These are phyloP conservation scores for Alexandromys fortis DNA, from an alignment of 2,113 vertebrate genomes.

Conservation along the genomic window DNA sequence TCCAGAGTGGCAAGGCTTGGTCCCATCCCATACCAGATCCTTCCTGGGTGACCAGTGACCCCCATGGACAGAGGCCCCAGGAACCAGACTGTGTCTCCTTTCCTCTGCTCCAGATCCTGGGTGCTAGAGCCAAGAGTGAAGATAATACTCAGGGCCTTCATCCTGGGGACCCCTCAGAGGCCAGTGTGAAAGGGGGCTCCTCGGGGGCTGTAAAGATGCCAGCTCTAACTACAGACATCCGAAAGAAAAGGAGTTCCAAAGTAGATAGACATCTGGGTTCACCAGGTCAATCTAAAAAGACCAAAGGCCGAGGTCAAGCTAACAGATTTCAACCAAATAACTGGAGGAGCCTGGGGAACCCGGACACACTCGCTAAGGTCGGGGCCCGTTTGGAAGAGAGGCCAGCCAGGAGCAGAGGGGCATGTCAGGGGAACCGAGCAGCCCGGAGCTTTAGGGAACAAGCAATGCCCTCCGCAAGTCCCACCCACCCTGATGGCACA, in stretches of 20 bases:
- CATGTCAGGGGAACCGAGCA: background rate
- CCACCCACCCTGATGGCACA: background rate
- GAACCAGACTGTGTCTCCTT: constrained; percentile 76
- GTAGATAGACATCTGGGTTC: constrained; percentile 42
- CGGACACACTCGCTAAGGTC: accelerated
- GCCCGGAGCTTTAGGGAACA: background rate
- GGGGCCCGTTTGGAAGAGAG: accelerated
- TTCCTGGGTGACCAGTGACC: accelerated
- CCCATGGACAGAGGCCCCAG: background rate
- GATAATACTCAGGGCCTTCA: constrained; percentile 67
- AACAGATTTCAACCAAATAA: constrained; percentile 45
- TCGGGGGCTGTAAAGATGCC: accelerated
- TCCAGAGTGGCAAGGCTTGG: background rate
- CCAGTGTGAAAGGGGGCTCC: background rate
- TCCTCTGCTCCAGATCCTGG: constrained; percentile 84
- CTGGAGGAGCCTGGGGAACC: background rate
- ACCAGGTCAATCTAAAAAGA: background rate
- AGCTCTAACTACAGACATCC: background rate
- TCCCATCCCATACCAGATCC: background rate
- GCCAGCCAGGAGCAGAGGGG: accelerated
- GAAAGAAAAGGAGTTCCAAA: background rate
- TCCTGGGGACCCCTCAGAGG: background rate
- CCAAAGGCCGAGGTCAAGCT: constrained; percentile 52
- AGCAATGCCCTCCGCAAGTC: background rate
- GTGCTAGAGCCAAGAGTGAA: constrained; percentile 76